These are phyloP conservation scores for Drosophila kokeensis DNA, from an alignment of 2,888 invertebrate genomes.

Conservation along the genomic window DNA sequence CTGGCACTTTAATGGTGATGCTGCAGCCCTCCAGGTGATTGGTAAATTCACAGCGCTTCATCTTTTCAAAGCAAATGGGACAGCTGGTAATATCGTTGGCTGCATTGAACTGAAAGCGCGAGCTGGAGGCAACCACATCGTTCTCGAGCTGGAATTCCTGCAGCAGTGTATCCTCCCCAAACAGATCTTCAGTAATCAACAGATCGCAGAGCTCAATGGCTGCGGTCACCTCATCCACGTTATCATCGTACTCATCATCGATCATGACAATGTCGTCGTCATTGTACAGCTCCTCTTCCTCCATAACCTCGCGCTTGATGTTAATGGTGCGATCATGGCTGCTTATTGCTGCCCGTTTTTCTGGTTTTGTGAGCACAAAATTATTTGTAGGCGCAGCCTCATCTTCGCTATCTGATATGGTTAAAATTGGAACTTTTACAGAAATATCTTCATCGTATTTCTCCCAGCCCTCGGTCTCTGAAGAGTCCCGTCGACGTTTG, in stretches of 20 bases:
- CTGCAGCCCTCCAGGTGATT: constrained; percentile 84
- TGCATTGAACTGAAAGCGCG: constrained; percentile 61
- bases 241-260: constrained; percentile 42
- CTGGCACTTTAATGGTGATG: constrained; percentile 71
- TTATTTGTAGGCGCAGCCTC: too few relatives aligned
- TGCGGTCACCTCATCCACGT: too few relatives aligned
- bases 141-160: constrained; percentile 82
- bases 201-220: too few relatives aligned
- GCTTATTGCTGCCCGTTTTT: too few relatives aligned
- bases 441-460: too few relatives aligned
- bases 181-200: too few relatives aligned
- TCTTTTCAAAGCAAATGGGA: constrained; percentile 83
- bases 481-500: constrained; percentile 65
- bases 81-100: constrained; percentile 83
- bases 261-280: constrained; percentile 82
- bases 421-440: too few relatives aligned
- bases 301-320: constrained; percentile 83
- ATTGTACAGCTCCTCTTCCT: constrained; percentile 64
- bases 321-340: too few relatives aligned
- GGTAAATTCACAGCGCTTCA: constrained; percentile 77
- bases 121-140: constrained; percentile 72
- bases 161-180: constrained; percentile 60
- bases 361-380: too few relatives aligned
- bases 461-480: too few relatives aligned
- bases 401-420: too few relatives aligned